phyloP scores from a whole-genome alignment of 2,113 vertebrate species.

The Catharus minimus region DNA sequence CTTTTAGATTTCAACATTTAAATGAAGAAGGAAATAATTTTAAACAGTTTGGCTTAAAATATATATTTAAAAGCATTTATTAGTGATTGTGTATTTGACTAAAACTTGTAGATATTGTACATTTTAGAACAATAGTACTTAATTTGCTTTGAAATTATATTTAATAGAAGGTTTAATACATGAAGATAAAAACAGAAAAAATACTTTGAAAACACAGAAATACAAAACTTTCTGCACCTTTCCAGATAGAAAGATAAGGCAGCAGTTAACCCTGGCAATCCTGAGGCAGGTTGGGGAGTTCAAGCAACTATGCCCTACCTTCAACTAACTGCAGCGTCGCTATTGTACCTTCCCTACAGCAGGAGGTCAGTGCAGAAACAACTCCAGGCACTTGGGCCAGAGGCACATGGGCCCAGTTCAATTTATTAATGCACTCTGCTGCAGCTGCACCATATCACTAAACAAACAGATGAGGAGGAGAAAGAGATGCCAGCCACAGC shows the following conservation, averaged over 20 bases:
- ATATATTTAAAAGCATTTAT: background rate
- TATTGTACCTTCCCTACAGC: background rate
- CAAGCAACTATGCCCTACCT: background rate
- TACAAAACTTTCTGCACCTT: background rate
- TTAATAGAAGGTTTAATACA: background rate
- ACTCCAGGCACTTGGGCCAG: rapidly evolving
- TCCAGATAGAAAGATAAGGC: background rate
- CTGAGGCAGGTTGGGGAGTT: background rate
- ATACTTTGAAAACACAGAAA: background rate
- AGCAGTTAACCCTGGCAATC: background rate
- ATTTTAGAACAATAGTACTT: background rate
- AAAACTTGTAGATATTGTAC: background rate
- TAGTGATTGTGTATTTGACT: background rate
- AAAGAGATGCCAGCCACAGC: background rate
- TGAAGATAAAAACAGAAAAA: background rate
- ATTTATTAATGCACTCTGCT: background rate
- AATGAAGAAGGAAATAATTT: background rate
- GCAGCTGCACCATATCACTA: rapidly evolving
- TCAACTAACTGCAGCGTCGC: background rate
- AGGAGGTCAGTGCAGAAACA: background rate
- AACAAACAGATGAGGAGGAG: background rate
- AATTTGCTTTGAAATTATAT: background rate
- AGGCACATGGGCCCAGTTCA: rapidly evolving
- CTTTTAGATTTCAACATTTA: background rate
- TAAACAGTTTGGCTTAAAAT: background rate